Percentiles rank a stretch among this genome's conserved stretches.
Evolutionary conservation across 1,140 invertebrate genomes (phyloP).

Genomic region (Zeugodacus cucurbitae): DNA sequence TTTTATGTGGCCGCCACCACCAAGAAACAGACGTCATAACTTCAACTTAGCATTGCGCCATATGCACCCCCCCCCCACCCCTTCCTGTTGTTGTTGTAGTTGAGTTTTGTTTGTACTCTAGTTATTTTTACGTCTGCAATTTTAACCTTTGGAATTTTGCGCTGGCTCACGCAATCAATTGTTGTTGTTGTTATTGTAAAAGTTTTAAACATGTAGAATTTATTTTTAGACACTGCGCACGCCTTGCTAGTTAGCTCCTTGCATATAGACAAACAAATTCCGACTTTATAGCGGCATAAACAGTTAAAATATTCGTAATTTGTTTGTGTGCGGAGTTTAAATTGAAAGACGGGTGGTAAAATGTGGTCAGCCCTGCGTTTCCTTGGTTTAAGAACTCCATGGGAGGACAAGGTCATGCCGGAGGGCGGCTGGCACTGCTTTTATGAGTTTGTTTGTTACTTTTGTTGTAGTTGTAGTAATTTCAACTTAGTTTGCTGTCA

Average conservation of each 20-base stretch:
- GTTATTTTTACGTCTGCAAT: not conserved
- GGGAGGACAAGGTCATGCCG: not conserved
- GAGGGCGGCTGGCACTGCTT: not conserved
- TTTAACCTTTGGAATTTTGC: constrained; percentile 11
- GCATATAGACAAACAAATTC: not conserved
- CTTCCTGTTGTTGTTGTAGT: not conserved
- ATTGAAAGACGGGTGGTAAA: not conserved
- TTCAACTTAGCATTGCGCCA: not conserved
- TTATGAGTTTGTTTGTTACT: not conserved
- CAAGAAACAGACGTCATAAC: constrained; percentile 22
- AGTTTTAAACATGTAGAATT: not conserved
- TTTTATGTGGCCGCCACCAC: not conserved
- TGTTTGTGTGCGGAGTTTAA: not conserved
- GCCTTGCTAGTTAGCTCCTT: not conserved
- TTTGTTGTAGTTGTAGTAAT: not conserved
- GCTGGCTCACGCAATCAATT: not conserved
- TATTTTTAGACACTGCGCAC: not conserved
- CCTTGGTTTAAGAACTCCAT: no score
- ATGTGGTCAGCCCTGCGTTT: no score
- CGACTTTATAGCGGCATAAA: not conserved
- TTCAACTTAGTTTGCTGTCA: not conserved
- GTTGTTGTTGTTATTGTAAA: constrained; percentile 14
- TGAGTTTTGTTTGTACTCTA: not conserved
- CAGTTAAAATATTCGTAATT: not conserved
- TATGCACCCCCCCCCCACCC: no score